Evolutionary conservation across 2,888 invertebrate genomes (phyloP).

Genomic region (Polietes domitor): DNA sequence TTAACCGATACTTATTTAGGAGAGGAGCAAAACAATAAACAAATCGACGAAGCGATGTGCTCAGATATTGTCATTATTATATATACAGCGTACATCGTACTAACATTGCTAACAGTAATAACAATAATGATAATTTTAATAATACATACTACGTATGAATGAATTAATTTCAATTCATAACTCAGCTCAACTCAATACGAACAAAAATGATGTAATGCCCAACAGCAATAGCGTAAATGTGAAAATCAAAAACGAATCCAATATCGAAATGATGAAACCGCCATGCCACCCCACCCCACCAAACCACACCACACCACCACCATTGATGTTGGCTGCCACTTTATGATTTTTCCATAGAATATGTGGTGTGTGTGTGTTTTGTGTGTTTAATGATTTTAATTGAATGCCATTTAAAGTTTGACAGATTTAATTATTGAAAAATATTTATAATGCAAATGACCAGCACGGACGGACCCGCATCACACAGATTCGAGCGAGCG

Average conservation of each 20-base stretch:
- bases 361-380: slow-evolving; percentile 22
- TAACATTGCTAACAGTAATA: background rate
- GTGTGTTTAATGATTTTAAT: slow-evolving; percentile 60
- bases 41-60: background rate
- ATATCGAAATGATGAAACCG: background rate
- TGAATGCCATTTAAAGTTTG: slow-evolving; percentile 68
- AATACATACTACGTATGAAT: too few species aligned
- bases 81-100: background rate
- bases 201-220: slow-evolving; percentile 13
- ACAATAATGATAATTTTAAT: background rate
- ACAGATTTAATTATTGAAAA: slow-evolving; percentile 69
- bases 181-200: background rate
- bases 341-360: slow-evolving; percentile 64
- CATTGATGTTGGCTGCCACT: background rate
- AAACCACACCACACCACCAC: background rate
- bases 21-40: background rate
- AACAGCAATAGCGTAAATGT: background rate
- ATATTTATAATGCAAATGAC: slow-evolving; percentile 41
- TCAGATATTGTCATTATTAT: background rate
- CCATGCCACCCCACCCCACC: background rate
- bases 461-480: background rate
- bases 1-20: slow-evolving; percentile 8
- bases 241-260: background rate
- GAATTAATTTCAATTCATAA: slow-evolving; percentile 17
- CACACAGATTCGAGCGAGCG: background rate